phyloP scores from a whole-genome alignment of 2,113 vertebrate genomes.

The Lepus timidus region DNA sequence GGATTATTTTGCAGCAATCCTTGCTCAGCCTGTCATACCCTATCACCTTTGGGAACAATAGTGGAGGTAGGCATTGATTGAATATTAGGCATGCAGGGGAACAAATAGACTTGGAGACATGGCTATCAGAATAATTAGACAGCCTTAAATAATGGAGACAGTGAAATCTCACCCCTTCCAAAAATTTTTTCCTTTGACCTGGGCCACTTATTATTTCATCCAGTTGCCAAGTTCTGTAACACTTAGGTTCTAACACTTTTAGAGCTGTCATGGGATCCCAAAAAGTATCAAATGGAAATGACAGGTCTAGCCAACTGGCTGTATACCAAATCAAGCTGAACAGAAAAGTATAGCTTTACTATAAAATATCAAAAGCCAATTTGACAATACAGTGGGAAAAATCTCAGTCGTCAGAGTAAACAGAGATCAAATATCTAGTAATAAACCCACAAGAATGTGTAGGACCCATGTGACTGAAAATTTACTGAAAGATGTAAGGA shows the following conservation, averaged over 20 bases:
- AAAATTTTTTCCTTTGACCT: slow-evolving; percentile 25
- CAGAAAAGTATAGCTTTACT: not conserved
- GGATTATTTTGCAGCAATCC: not conserved
- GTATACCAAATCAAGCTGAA: slow-evolving; percentile 63
- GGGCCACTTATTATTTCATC: not conserved
- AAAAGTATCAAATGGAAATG: slow-evolving; percentile 19
- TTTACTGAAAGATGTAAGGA: not conserved
- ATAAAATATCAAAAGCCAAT: slow-evolving; percentile 38
- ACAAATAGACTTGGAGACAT: not conserved
- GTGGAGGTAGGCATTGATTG: not conserved
- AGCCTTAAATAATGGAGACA: not conserved
- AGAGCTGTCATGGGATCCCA: not conserved
- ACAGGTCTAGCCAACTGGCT: not conserved
- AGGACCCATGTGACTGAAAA: slow-evolving; percentile 5
- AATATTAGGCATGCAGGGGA: slow-evolving; percentile 8
- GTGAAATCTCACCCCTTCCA: not conserved
- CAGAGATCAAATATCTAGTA: not conserved
- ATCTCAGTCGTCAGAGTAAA: not conserved
- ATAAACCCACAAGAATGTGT: not conserved
- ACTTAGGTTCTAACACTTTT: not conserved
- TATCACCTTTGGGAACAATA: slow-evolving; percentile 8
- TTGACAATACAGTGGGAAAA: slow-evolving; percentile 15
- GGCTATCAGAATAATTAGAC: not conserved
- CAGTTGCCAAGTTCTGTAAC: not conserved
- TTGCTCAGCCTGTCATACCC: not conserved